Base-by-base conservation (phyloP, 2,888 invertebrate species). In the Hesperia comma region DNA sequence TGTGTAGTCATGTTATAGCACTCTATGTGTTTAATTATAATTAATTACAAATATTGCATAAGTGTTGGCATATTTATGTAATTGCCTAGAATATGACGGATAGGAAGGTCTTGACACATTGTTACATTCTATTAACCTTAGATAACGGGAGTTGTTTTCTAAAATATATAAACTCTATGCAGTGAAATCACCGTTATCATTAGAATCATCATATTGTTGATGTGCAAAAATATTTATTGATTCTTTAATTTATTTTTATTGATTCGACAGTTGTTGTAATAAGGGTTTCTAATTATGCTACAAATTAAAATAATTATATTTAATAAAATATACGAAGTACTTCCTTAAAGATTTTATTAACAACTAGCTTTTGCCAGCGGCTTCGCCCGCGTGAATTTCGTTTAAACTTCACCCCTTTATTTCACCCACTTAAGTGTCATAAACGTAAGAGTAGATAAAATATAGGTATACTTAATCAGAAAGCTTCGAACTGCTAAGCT, bases 71-170 rank as follows among this genome's bases (percentile, higher is more conserved):
- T 46, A 46, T 17, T 46, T 46, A 46, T 46, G 17, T 46, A 46
- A 46, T 15, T 46, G 43, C 17, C 43, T 46, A 46, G 43, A 46
- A 46, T 46, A 15, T 46, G 7, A 15, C 43, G 43, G 15, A 46
- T 46, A 46, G 43, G 2, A 15, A 43, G 17, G 43, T 43, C 43
- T 43, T 43, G 43, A 43, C 43, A 46, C 19, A 19, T 10, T 46
- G 46, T 46, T 46, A 49, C 49, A 49, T 19, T 49, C 49, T 49
- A 49, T 49, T 49, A 49, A 49, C 49, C 49, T 49, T 49, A 49
- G 49, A 49, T 49, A 49, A 49, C 49, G 19, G 12, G 19, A 17
- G 17, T 46, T 46, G 43, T 46, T 8, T 49, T 49, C 49, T 19
- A 49, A 19, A 49, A 19, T 37, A n/a, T 49, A 12, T 46, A 46